A percentile compares a stretch with the other conserved stretches of the same genome.
Conservation (phyloP, 2,888 invertebrate species). For the Prosapia bicincta region DNA sequence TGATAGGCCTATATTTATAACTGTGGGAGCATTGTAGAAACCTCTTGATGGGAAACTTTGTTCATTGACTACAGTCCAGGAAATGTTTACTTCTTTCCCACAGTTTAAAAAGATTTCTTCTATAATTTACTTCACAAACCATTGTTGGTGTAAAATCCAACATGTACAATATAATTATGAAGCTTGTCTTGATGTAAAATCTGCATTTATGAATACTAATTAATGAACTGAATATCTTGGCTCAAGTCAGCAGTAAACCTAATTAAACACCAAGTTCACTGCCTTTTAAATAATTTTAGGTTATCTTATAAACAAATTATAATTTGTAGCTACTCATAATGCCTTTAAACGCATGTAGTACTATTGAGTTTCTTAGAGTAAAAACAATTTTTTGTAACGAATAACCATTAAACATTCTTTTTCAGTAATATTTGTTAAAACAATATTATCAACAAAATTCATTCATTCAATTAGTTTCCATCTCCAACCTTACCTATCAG, state of each 20-base stretch:
- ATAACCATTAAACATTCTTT: too few species aligned
- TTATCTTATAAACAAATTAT: too few species aligned
- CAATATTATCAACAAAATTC: too few species aligned
- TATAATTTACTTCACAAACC: constrained; percentile 33
- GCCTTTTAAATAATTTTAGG: neutral
- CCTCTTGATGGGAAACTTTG: constrained; percentile 13
- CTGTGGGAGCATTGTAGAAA: constrained; percentile 14
- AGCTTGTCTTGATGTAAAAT: neutral
- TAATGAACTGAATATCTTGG: neutral
- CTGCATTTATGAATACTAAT: neutral
- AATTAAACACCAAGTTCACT: neutral
- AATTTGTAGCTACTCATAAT: too few species aligned
- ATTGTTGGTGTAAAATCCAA: constrained; percentile 26
- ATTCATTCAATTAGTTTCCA: too few species aligned
- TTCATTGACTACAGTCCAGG: constrained; percentile 17
- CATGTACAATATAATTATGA: neutral
- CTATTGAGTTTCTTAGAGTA: too few species aligned
- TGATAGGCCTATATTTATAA: constrained; percentile 21
- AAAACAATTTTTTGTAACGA: too few species aligned
- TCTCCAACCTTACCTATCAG: too few species aligned
- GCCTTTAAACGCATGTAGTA: too few species aligned
- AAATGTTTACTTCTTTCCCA: constrained; percentile 31
- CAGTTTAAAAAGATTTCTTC: constrained; percentile 17
- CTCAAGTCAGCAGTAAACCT: neutral
- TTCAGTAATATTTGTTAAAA: too few species aligned